Evolutionary conservation across 2,113 vertebrate species (phyloP).

Genomic region (Acrocephalus arundinaceus): DNA sequence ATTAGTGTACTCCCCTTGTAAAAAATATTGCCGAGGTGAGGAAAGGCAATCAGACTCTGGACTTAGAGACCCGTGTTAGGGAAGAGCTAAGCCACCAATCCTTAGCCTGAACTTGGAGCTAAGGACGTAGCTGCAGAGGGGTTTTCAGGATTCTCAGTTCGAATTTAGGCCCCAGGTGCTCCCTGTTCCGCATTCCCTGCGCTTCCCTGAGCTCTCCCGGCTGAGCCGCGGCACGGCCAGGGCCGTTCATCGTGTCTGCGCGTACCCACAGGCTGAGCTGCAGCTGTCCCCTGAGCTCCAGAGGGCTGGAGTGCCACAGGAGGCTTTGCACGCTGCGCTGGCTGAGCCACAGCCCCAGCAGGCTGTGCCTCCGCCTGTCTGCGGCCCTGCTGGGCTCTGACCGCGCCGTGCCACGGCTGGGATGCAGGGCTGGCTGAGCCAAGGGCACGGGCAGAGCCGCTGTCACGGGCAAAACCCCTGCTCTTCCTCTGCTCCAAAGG

Average conservation of each 20-base stretch:
- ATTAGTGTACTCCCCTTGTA: neutral
- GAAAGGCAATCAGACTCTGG: neutral
- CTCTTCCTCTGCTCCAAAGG: neutral
- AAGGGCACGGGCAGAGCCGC: too few relatives aligned
- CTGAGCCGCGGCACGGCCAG: neutral
- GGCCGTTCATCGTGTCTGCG: rapidly evolving
- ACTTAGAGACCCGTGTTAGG: neutral
- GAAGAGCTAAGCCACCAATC: neutral
- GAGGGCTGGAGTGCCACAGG: too few relatives aligned
- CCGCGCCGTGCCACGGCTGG: rapidly evolving
- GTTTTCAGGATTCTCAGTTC: neutral
- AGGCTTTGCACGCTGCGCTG: rapidly evolving
- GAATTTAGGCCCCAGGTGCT: neutral
- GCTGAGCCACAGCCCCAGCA: neutral
- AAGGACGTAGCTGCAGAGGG: neutral
- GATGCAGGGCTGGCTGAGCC: rapidly evolving
- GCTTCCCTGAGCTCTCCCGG: neutral
- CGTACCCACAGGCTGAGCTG: rapidly evolving
- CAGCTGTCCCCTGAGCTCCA: neutral
- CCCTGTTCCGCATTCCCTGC: neutral
- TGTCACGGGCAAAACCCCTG: too few relatives aligned
- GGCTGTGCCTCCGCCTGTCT: rapidly evolving
- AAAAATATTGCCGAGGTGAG: neutral
- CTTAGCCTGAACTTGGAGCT: neutral
- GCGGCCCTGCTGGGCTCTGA: neutral